Conservation (phyloP, 2,888 invertebrate species). For the Eueremaeus valkanovi region DNA sequence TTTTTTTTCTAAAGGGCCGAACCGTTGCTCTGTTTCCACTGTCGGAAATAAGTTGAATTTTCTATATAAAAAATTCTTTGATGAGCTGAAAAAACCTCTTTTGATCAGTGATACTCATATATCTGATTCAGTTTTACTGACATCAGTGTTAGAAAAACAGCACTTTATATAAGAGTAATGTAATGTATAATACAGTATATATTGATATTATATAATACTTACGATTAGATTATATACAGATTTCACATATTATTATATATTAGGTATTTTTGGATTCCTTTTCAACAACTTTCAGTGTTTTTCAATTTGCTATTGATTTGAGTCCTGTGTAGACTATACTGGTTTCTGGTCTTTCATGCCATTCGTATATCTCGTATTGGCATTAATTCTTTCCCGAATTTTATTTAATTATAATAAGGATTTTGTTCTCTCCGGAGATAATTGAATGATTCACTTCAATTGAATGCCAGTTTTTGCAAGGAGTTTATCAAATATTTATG, state of each 20-base stretch:
- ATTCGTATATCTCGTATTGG: background rate
- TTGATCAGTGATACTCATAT: background rate
- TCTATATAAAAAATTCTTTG: background rate
- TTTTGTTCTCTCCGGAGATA: background rate
- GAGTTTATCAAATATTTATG: slow-evolving; percentile 10
- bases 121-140: background rate
- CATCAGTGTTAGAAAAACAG: too few species aligned
- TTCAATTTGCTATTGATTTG: too few species aligned
- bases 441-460: background rate
- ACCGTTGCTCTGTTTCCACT: background rate
- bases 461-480: background rate
- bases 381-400: background rate
- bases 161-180: too few species aligned
- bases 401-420: slow-evolving; percentile 1
- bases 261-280: too few species aligned
- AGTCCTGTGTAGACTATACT: too few species aligned
- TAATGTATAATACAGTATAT: too few species aligned
- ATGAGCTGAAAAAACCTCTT: background rate
- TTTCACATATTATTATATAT: too few species aligned
- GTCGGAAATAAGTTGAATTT: background rate
- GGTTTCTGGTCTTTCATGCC: background rate
- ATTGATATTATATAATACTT: too few species aligned
- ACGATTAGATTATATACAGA: too few species aligned
- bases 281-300: too few species aligned
- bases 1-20: slow-evolving; percentile 4